A percentile compares a stretch with the other conserved stretches of the same genome.
Evolutionary conservation across 2,888 invertebrate species (phyloP).

Genomic region (Escarpia spicata): DNA sequence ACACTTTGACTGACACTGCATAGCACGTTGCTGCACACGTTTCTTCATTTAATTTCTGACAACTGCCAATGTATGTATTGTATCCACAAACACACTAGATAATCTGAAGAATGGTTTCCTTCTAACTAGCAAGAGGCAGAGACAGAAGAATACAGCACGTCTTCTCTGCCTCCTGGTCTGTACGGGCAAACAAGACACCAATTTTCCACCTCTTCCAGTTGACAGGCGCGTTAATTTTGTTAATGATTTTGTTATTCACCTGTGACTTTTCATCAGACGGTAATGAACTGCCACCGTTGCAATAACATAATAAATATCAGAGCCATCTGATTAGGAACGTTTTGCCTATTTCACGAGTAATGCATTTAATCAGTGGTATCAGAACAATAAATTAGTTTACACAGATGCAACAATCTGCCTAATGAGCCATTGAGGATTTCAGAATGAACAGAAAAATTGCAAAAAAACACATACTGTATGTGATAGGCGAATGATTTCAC

Average conservation of each 20-base stretch:
- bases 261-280: background rate
- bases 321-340: background rate
- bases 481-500: background rate
- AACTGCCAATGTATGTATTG: background rate
- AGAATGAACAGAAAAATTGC: background rate
- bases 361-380: background rate
- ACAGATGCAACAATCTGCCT: background rate
- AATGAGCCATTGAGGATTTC: background rate
- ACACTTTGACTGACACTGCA: background rate
- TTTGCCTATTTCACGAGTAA: background rate
- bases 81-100: background rate
- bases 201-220: background rate
- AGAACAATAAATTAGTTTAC: background rate
- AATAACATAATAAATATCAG: constrained; percentile 1
- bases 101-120: background rate
- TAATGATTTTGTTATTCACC: constrained; percentile 13
- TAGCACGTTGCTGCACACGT: background rate
- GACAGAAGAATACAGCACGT: background rate
- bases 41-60: background rate
- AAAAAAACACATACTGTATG: background rate
- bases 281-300: background rate
- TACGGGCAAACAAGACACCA: background rate
- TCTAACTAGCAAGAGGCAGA: background rate
- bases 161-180: background rate
- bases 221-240: background rate